These are phyloP conservation scores for Globia sparganii DNA, from an alignment of 2,888 invertebrate genomes.

Conservation along the genomic window DNA sequence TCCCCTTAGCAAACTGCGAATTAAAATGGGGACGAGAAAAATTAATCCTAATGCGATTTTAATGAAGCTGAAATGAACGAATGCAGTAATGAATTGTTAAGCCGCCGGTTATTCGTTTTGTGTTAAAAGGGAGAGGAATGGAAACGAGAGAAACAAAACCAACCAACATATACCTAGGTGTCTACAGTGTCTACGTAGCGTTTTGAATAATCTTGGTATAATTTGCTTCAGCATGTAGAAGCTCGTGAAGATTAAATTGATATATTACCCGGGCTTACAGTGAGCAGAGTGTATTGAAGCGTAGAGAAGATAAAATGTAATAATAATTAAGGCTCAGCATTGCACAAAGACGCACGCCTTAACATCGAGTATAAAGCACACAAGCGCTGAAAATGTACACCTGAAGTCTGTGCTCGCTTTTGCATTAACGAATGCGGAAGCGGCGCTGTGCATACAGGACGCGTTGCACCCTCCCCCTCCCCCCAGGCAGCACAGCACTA, in stretches of 20 bases:
- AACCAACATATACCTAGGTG: conserved; percentile 17
- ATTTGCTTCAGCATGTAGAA: conserved; percentile 66
- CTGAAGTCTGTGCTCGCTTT: conserved; percentile 90
- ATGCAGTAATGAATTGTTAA: conserved; percentile 89
- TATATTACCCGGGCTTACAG: conserved; percentile 67
- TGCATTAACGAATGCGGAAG: conserved; percentile 91
- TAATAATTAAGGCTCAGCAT: conserved; percentile 87
- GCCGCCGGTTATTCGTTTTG: conserved; percentile 84
- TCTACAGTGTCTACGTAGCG: conserved; percentile 45
- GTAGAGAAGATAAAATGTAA: conserved; percentile 85
- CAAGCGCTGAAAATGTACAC: conserved; percentile 90
- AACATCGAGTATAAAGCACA: conserved; percentile 88
- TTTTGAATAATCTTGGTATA: conserved; percentile 60
- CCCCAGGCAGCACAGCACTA: conserved; percentile 62
- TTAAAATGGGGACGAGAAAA: conserved; percentile 90
- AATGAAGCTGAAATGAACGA: conserved; percentile 90
- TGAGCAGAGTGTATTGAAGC: conserved; percentile 74
- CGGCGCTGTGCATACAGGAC: conserved; percentile 90
- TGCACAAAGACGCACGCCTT: conserved; percentile 88
- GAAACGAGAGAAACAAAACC: conserved; percentile 74
- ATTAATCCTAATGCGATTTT: conserved; percentile 91
- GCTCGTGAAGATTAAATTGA: conserved; percentile 70
- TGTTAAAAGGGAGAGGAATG: conserved; percentile 73
- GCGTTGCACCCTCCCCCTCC: conserved; percentile 81
- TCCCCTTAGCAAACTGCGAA: conserved; percentile 88